Evolutionary conservation across 2,888 invertebrate genomes (phyloP).

Genomic region (Pemphredon lugubris): DNA sequence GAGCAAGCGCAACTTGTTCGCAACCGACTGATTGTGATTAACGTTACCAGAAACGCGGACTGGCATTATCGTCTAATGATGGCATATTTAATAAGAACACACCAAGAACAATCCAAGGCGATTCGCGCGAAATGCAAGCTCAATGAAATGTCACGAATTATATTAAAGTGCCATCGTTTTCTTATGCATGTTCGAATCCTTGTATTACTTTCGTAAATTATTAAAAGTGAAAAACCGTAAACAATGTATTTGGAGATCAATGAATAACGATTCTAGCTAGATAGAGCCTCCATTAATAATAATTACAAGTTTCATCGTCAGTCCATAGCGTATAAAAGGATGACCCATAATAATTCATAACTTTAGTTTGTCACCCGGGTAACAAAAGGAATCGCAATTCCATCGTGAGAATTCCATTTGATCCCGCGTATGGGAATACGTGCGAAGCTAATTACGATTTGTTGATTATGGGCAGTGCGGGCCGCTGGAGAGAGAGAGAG

Average conservation of each 20-base stretch:
- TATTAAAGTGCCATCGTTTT: slow-evolving; percentile 60
- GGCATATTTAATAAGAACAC: slow-evolving; percentile 1
- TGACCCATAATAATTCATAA: neutral
- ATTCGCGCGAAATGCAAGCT: slow-evolving; percentile 46
- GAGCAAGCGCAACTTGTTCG: slow-evolving; percentile 39
- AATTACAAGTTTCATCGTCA: slow-evolving; percentile 23
- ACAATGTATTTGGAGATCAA: slow-evolving; percentile 22
- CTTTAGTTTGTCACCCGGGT: slow-evolving; percentile 13
- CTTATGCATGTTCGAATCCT: slow-evolving; percentile 58
- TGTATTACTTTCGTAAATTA: slow-evolving; percentile 59
- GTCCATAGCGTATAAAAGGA: slow-evolving; percentile 22
- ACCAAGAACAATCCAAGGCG: slow-evolving; percentile 20
- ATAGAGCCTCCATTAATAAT: slow-evolving; percentile 25
- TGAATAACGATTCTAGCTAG: slow-evolving; percentile 29
- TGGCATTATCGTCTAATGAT: slow-evolving; percentile 33
- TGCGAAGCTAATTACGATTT: slow-evolving; percentile 13
- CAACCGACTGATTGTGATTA: slow-evolving; percentile 32
- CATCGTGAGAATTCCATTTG: no score
- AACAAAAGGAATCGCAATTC: neutral
- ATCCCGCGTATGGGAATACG: no score
- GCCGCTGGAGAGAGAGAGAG: slow-evolving; percentile 50
- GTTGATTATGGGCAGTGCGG: slow-evolving; percentile 52
- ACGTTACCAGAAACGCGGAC: slow-evolving; percentile 26
- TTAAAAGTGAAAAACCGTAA: slow-evolving; percentile 28
- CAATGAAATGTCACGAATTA: slow-evolving; percentile 61